Evolutionary conservation across 2,888 invertebrate species (phyloP), one percentile per base, ranked within the genome.

Genomic region (Diaprepes abbreviatus): DNA sequence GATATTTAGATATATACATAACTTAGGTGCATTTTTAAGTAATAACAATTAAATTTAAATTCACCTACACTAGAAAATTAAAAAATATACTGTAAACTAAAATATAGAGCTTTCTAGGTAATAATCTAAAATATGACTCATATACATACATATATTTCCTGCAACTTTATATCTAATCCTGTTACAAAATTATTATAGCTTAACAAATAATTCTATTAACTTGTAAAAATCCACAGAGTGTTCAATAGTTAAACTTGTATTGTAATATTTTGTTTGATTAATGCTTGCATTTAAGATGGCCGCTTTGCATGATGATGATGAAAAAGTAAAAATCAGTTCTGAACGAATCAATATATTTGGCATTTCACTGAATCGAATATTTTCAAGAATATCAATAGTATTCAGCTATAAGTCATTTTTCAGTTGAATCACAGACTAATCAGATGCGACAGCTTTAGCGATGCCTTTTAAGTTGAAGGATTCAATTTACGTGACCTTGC

Each of bases 1-100:
- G 74, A 58, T 52, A 70, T 65, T 64, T 58, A 68, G 55, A 60
- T 40, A 31, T 7, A 57, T 38, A 48, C 28, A 33, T 66, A 58
- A 65, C 14, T 63, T 64, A 52, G 58, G 35, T 14, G 50, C 38
- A 66, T 59, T 57, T 45, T 36, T 24, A 55, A 66, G 38, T 52
- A 66, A 58, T 50, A 59, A 58, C 9, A 43, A 52, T 31, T 38
- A 66, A 66, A 24, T 52, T 52, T 62, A 33, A 62, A 54, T 62
- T 54, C 60, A 60, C 48, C 50, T 55, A 60, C 12, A 54, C 14
- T 67, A 64, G 54, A 54, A 43, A 12, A 12, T 64, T 50, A 40
- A 60, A 24, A 50, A 35, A 66, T 59, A 52, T 64, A 38, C 16
- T 36, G 33, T 54, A 55, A 58, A 36, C 36, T 35, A 58, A 65